Conservation (phyloP, 2,797 vertebrate species). For the Crenuchus spilurus region DNA sequence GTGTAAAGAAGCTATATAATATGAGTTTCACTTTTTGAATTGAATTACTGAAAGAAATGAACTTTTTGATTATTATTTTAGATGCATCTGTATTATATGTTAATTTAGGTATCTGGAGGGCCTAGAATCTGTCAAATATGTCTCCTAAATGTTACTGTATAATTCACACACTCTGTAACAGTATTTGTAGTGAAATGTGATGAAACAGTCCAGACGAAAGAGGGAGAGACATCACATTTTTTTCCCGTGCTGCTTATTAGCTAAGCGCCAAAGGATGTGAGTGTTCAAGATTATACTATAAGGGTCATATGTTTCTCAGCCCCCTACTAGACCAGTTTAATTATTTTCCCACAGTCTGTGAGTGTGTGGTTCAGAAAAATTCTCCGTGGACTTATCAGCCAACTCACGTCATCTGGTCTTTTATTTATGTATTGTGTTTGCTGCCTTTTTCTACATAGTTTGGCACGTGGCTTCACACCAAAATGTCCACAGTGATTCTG, state of each 20-base stretch:
- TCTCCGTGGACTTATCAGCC: conserved; percentile 9
- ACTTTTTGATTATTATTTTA: too few relatives aligned
- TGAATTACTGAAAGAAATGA: too few relatives aligned
- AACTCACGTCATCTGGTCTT: conserved; percentile 13
- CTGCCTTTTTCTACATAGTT: conserved; percentile 13
- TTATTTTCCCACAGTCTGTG: conserved; percentile 69
- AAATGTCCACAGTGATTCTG: conserved; percentile 4
- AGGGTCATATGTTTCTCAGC: conserved; percentile 67
- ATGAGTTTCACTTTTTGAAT: too few relatives aligned
- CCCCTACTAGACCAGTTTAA: conserved; percentile 68
- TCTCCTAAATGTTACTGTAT: too few relatives aligned
- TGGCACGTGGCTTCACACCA: background rate
- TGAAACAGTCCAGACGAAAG: background rate
- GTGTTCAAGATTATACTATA: conserved; percentile 32
- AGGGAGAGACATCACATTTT: background rate
- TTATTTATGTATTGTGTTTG: conserved; percentile 10
- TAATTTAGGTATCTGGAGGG: too few relatives aligned
- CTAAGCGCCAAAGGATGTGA: conserved; percentile 56
- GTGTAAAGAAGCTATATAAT: too few relatives aligned
- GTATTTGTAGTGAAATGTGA: too few relatives aligned
- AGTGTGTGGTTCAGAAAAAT: conserved; percentile 14
- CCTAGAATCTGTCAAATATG: too few relatives aligned
- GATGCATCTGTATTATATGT: too few relatives aligned
- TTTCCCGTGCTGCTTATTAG: conserved; percentile 27
- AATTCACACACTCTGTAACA: too few relatives aligned